These are phyloP conservation scores for Podotricha telesiphe DNA, from an alignment of 2,888 invertebrate genomes.

Conservation along the genomic window DNA sequence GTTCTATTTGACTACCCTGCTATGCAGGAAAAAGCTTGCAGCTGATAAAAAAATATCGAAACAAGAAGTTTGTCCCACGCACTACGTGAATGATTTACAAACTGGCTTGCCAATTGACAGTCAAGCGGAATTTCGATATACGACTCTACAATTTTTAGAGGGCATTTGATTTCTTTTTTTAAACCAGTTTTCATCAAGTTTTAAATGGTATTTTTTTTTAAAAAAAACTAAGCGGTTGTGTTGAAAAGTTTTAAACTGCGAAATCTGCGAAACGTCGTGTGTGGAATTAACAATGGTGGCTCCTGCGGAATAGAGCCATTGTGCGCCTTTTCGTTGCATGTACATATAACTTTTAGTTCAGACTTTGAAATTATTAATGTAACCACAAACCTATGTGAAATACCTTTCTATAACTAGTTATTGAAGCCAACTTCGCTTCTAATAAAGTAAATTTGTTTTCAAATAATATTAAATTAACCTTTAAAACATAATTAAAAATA, in stretches of 20 bases:
- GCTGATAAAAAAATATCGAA: too few relatives aligned
- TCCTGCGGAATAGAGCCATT: slow-evolving; percentile 27
- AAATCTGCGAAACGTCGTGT: slow-evolving; percentile 37
- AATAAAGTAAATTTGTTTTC: too few relatives aligned
- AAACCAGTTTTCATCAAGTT: slow-evolving; percentile 33
- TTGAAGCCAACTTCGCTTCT: too few relatives aligned
- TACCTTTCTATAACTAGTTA: background rate
- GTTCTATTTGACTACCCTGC: too few relatives aligned
- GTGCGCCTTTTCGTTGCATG: slow-evolving; percentile 9
- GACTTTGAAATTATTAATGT: slow-evolving; percentile 12
- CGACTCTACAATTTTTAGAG: slow-evolving; percentile 29
- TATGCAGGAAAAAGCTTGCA: too few relatives aligned
- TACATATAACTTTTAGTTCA: background rate
- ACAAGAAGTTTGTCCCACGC: slow-evolving; percentile 1
- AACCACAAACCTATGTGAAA: background rate
- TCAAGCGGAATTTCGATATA: slow-evolving; percentile 39
- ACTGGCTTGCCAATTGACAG: slow-evolving; percentile 42
- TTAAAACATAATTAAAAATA: too few relatives aligned
- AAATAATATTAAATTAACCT: too few relatives aligned
- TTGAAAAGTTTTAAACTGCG: slow-evolving; percentile 40
- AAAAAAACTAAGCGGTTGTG: slow-evolving; percentile 29
- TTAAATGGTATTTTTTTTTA: slow-evolving; percentile 27
- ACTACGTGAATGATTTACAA: slow-evolving; percentile 40
- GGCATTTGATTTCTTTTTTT: slow-evolving; percentile 41
- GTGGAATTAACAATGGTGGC: slow-evolving; percentile 39